phyloP scores from a whole-genome alignment of 1,140 invertebrate species.

The Manduca sexta region DNA sequence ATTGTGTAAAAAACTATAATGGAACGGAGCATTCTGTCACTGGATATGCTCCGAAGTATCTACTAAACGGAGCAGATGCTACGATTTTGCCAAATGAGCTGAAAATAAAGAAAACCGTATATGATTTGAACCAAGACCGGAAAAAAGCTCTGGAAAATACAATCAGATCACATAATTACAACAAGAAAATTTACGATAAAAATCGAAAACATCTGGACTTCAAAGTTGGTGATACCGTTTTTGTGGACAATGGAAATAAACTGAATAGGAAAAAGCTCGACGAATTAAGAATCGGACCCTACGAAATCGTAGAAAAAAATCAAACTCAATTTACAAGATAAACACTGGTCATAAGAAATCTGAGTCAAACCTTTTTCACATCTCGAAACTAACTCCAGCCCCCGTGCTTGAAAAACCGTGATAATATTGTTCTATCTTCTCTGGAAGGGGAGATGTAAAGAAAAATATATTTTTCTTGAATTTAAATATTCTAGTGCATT shows the following conservation, averaged over 20 bases:
- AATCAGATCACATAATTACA: slow-evolving; percentile 20
- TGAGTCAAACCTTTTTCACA: no score
- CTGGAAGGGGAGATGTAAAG: no score
- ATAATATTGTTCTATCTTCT: no score
- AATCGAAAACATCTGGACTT: slow-evolving; percentile 13
- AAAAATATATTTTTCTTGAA: no score
- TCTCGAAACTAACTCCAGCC: no score
- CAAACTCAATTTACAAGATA: no score
- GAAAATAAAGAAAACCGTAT: slow-evolving; percentile 20
- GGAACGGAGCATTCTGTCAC: slow-evolving; percentile 35
- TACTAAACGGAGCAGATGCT: slow-evolving; percentile 36
- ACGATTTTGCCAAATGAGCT: slow-evolving; percentile 24
- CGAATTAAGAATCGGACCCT: no score
- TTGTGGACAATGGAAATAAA: slow-evolving; percentile 26
- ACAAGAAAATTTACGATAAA: slow-evolving; percentile 22
- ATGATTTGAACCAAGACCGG: slow-evolving; percentile 8
- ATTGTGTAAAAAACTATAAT: slow-evolving; percentile 26
- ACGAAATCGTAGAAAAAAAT: no score
- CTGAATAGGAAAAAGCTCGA: no score
- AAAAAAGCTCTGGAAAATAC: slow-evolving; percentile 13
- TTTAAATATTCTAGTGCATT: no score
- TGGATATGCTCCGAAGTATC: slow-evolving; percentile 37
- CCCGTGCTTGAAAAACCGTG: no score
- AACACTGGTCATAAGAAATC: no score
- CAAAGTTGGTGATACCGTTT: slow-evolving; percentile 19